A percentile compares a stretch with the other conserved stretches of the same genome.
Conservation (phyloP, 2,888 invertebrate species). For the Diarsia brunnea region DNA sequence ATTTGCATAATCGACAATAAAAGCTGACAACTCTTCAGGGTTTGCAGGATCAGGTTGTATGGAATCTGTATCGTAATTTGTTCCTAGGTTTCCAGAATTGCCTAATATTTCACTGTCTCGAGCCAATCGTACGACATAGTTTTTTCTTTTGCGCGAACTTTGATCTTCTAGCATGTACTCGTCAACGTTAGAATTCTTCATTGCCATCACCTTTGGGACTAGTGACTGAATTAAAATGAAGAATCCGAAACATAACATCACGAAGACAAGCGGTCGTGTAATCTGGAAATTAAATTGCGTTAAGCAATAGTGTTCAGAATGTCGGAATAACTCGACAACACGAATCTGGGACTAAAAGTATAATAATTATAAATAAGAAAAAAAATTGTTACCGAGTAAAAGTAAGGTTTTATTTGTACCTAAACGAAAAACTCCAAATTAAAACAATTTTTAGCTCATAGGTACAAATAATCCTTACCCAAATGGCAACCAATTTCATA, state of each 20-base stretch:
- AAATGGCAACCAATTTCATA: background rate
- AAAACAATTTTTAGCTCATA: background rate
- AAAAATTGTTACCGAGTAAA: background rate
- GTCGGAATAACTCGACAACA: background rate
- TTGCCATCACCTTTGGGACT: constrained; percentile 76
- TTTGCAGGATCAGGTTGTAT: constrained; percentile 71
- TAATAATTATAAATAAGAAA: too few relatives aligned
- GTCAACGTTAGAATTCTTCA: constrained; percentile 75
- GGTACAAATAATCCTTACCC: background rate
- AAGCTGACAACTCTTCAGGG: constrained; percentile 80
- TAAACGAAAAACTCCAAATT: background rate
- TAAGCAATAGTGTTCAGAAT: background rate
- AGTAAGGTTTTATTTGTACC: background rate
- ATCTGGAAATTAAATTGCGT: constrained; percentile 73
- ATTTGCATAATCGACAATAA: constrained; percentile 85
- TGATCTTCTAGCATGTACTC: constrained; percentile 81
- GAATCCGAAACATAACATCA: constrained; percentile 75
- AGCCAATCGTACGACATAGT: constrained; percentile 78
- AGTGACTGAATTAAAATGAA: constrained; percentile 77
- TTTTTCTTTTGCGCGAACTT: constrained; percentile 79
- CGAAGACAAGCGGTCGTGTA: constrained; percentile 69
- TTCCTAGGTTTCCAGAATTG: constrained; percentile 72
- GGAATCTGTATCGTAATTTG: constrained; percentile 74
- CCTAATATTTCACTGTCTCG: constrained; percentile 75
- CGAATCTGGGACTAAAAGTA: background rate